A percentile compares a stretch with the other conserved stretches of the same genome.
Evolutionary conservation across 2,888 invertebrate species (phyloP).

Genomic region (Hipparchia sbordonii): DNA sequence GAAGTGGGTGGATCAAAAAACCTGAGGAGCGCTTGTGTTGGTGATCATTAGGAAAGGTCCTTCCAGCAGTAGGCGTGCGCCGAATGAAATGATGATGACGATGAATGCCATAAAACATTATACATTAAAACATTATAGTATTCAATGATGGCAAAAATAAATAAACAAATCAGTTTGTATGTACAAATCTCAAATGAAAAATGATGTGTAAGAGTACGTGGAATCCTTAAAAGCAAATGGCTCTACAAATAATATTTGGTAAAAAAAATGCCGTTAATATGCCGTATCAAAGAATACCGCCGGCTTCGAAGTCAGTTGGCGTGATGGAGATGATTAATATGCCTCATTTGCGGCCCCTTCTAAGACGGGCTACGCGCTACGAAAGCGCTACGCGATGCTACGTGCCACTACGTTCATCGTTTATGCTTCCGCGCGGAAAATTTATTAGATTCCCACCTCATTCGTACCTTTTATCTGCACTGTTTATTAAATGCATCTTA

Average conservation of each 20-base stretch:
- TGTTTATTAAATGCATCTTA: slow-evolving; percentile 67
- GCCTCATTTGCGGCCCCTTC: slow-evolving; percentile 76
- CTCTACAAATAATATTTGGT: slow-evolving; percentile 42
- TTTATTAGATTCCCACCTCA: slow-evolving; percentile 77
- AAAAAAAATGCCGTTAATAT: slow-evolving; percentile 61
- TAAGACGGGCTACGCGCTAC: slow-evolving; percentile 54
- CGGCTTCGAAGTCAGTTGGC: slow-evolving; percentile 75
- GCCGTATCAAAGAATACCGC: slow-evolving; percentile 61
- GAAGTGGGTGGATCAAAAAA: no score
- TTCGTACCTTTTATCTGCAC: slow-evolving; percentile 78
- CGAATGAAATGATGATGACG: no score
- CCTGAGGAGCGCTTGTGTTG: no score
- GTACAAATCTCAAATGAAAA: no score
- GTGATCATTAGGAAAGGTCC: no score
- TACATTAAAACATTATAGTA: no score
- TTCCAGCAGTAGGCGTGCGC: no score
- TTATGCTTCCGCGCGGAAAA: slow-evolving; percentile 77
- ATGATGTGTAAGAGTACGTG: no score
- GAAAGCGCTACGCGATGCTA: slow-evolving; percentile 53
- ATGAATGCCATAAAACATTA: no score
- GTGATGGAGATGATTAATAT: slow-evolving; percentile 80
- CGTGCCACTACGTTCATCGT: slow-evolving; percentile 79
- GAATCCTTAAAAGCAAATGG: slow-evolving; percentile 9
- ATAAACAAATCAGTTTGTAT: no score
- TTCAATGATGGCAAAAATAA: no score